Evolutionary conservation across 2,113 vertebrate species (phyloP), one percentile per base, ranked within the genome.

Genomic region (Erinaceus europaeus): DNA sequence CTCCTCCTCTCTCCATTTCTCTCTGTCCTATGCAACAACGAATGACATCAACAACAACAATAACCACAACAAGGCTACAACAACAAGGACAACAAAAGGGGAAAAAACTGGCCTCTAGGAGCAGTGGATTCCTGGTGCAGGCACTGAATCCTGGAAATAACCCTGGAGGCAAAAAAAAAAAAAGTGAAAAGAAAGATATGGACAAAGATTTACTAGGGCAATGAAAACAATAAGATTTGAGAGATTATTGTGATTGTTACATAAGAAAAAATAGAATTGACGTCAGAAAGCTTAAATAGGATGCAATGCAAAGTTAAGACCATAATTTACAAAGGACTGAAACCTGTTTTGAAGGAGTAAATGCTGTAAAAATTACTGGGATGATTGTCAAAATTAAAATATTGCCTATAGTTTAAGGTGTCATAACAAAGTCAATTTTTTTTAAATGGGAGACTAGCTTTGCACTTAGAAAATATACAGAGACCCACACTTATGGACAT

Each of bases 221-320:
- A 34, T 46, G 21, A 42, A 86, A 91, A 64, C 5, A 48, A 36
- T 42, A 67, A 81, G 42, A 80, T 80, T 86, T 77, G 18, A 73
- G 42, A 6, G 10, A 68, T 48, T 62, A 20, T 50, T 68, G 52
- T 9, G n/a, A n/a, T n/a, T 71, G 62, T 59, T 67, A 36, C 46
- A 59, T 32, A 67, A 69, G 23, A 71, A 83, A 65, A 84, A 38
- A 42, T n/a, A n/a, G 48, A 38, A 84, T 65, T 84, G 72, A 91
- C 78, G 32, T 18, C n/a, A 61, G 52, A 89, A 72, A 48, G 3
- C 23, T 67, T 74, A 67, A 92, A 48, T 50, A 67, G 67, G 14
- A 64, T 57, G 57, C 86, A 32, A 52, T 27, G 25, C 50, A 68
- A 88, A 85, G 21, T 57, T 32, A 71, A 71, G 77, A 50, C 4